Evolutionary conservation across 2,797 vertebrate genomes (phyloP), one percentile per base, ranked within the genome.

Genomic region (Notolabrus celidotus): DNA sequence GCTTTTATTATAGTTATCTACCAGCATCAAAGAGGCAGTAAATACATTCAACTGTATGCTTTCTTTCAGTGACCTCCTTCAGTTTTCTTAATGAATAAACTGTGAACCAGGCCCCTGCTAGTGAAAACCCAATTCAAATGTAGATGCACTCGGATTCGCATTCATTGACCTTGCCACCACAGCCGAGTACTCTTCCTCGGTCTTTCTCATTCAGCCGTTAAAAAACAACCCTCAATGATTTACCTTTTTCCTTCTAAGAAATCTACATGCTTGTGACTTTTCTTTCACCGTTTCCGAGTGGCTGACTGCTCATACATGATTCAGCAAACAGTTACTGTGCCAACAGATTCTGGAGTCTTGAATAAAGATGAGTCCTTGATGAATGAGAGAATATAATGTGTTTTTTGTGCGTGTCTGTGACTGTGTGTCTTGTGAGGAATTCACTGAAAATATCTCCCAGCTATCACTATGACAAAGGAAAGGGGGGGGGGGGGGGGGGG

Each of bases 281-380:
- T n/a, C 38, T 50, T 49, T 39, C 12, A 39, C 71, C 19, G 42
- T 56, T 29, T 41, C 15, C 12, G 53, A 11, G 17, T 19, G 7
- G 7, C 52, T 19, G 53, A 53, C 54, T 25, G 46, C 55, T 54
- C 47, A 43, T 34, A 19, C 42, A 39, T 69, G 73, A 66, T 74
- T 72, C 64, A 73, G 74, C 0, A 14, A 69, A 67, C 56, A 31
- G 29, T 46, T 47, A 47, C 70, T 49, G 42, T 58, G 69, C 62
- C 25, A 56, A 57, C 55, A 57, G 51, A 70, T 78, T 42, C 1
- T 3, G 19, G 52, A 49, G 45, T 53, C 63, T 50, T 72, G 33
- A 64, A 69, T 69, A 81, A 64, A 74, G 41, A 84, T 67, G 43
- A 72, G 69, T 34, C 34, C 49, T 66, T 69, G 52, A 79, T 68